These are phyloP conservation scores for Volucella inanis DNA, from an alignment of 2,888 invertebrate genomes.

Conservation along the genomic window DNA sequence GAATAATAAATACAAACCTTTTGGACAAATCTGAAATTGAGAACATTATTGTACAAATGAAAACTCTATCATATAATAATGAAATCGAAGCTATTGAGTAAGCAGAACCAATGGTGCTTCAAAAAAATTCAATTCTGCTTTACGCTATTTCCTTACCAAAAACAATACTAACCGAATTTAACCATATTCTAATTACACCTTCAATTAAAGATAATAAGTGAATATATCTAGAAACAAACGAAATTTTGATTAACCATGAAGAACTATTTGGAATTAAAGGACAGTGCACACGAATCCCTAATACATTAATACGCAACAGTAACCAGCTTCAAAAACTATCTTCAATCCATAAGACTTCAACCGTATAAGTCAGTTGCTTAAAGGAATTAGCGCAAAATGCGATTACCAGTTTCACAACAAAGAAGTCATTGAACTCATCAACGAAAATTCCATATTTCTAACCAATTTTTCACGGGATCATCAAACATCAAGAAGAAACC, in stretches of 20 bases:
- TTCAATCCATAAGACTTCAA: no score
- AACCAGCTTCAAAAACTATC: no score
- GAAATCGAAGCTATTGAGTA: slow-evolving; percentile 61
- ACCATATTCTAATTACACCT: no score
- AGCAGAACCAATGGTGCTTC: slow-evolving; percentile 46
- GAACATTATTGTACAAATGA: slow-evolving; percentile 25
- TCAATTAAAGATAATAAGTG: no score
- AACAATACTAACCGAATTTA: background rate
- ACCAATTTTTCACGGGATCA: background rate
- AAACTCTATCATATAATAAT: slow-evolving; percentile 58
- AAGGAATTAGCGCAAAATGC: background rate
- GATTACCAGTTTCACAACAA: background rate
- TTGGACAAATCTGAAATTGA: no score
- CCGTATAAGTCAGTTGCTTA: background rate
- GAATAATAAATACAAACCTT: no score
- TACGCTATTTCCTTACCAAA: slow-evolving; percentile 34
- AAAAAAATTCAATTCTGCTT: slow-evolving; percentile 42
- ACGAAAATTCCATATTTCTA: background rate
- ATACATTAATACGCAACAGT: background rate
- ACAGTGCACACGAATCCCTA: no score
- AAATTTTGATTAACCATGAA: no score
- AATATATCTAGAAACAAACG: no score
- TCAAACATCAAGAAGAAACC: background rate
- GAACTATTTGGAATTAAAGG: no score
- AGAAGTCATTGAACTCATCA: background rate